These are phyloP conservation scores for Aphidoletes aphidimyza DNA, from an alignment of 2,888 invertebrate species.

Conservation along the genomic window DNA sequence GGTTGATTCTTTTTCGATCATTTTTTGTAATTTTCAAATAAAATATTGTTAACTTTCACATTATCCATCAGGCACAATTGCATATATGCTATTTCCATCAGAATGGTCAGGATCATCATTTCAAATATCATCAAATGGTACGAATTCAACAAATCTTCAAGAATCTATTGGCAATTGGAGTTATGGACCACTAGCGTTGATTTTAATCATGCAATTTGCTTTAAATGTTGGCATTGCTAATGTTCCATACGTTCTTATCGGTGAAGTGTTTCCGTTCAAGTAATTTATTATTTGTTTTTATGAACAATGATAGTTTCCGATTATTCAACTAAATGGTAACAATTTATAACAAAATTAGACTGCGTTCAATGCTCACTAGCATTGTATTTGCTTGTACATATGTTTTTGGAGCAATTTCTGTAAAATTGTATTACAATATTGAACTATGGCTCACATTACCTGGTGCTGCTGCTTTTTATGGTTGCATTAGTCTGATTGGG, in stretches of 20 bases:
- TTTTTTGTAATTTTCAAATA: background rate
- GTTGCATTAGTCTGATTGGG: background rate
- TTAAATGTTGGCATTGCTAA: background rate
- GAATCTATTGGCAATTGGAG: background rate
- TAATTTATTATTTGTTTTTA: too few relatives aligned
- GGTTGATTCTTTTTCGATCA: background rate
- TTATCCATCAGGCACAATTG: background rate
- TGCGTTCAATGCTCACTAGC: background rate
- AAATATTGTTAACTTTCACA: background rate
- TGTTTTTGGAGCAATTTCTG: background rate
- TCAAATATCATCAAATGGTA: background rate
- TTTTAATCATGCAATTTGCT: background rate
- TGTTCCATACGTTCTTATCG: background rate
- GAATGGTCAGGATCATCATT: constrained; percentile 4
- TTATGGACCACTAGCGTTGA: background rate
- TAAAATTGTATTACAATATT: background rate
- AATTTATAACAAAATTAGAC: background rate
- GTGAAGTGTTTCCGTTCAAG: constrained; percentile 10
- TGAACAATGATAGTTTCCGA: too few relatives aligned
- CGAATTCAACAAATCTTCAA: background rate
- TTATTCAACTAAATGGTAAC: too few relatives aligned
- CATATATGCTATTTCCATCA: background rate
- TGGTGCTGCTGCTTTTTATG: background rate
- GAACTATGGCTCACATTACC: background rate
- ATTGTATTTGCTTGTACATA: background rate